Percentiles rank a stretch among this genome's conserved stretches.
These are phyloP conservation scores for Eupristina koningsbergeri DNA, from an alignment of 1,140 invertebrate genomes.

Conservation along the genomic window DNA sequence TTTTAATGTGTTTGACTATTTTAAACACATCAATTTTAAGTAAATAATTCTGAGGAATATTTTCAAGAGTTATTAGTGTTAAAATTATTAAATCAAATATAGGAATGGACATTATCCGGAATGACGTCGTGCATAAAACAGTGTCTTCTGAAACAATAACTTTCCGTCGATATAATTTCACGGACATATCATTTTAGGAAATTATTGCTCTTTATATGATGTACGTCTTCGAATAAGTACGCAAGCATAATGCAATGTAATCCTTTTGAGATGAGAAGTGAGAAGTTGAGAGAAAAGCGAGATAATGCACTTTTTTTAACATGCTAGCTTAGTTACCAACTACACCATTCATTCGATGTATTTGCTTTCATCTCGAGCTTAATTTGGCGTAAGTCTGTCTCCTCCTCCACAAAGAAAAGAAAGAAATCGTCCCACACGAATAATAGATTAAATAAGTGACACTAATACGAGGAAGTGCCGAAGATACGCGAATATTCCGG, in stretches of 20 bases:
- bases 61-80: too few species aligned
- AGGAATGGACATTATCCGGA: neutral
- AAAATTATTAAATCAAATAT: neutral
- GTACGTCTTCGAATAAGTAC: too few species aligned
- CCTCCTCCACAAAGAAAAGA: neutral
- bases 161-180: neutral
- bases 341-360: neutral
- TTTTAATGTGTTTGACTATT: too few species aligned
- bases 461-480: neutral
- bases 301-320: neutral
- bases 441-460: constrained; percentile 6
- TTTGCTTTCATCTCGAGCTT: neutral
- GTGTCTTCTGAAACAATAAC: neutral
- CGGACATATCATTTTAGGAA: neutral
- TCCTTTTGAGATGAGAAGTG: neutral
- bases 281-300: neutral
- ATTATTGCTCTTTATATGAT: neutral
- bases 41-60: too few species aligned
- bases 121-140: neutral
- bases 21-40: too few species aligned
- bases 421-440: neutral
- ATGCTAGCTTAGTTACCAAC: too few species aligned
- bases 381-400: neutral
- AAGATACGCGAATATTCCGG: neutral
- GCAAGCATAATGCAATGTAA: neutral